Percentiles rank a stretch among this genome's conserved stretches.
phyloP scores from a whole-genome alignment of 2,113 vertebrate species.

The Reinhardtius hippoglossoides region DNA sequence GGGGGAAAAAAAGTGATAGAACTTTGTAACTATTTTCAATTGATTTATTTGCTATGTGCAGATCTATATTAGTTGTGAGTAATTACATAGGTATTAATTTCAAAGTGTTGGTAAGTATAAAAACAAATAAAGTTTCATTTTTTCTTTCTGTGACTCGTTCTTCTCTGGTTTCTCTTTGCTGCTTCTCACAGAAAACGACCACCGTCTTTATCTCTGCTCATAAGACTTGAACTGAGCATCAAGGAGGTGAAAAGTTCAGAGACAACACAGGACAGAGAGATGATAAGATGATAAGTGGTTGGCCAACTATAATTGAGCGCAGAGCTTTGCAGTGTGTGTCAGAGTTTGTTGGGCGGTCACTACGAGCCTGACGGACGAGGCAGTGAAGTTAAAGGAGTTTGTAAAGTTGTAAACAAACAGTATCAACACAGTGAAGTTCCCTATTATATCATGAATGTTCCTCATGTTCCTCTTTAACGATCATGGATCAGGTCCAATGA shows the following conservation, averaged over 20 bases:
- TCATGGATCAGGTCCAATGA: no score
- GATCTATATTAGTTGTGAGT: conserved; percentile 83
- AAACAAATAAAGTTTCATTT: conserved; percentile 80
- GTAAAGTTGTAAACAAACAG: not conserved
- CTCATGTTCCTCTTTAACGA: no score
- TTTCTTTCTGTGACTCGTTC: conserved; percentile 73
- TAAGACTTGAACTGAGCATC: not conserved
- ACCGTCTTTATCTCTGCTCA: no score
- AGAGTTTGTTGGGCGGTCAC: no score
- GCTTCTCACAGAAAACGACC: no score
- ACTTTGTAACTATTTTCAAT: conserved; percentile 76
- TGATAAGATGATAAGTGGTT: conserved; percentile 5
- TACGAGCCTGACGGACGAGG: not conserved
- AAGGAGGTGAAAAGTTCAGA: not conserved
- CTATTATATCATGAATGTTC: no score
- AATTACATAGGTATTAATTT: conserved; percentile 78
- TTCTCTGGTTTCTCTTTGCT: not conserved
- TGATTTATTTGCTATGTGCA: conserved; percentile 80
- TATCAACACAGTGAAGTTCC: no score
- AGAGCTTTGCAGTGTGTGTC: conserved; percentile 14
- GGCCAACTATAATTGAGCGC: not conserved
- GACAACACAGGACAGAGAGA: no score
- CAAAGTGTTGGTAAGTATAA: conserved; percentile 79
- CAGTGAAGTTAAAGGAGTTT: not conserved
- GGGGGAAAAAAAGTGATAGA: conserved; percentile 54